Conservation (phyloP, 1,140 invertebrate species). For the Orius insidiosus region DNA sequence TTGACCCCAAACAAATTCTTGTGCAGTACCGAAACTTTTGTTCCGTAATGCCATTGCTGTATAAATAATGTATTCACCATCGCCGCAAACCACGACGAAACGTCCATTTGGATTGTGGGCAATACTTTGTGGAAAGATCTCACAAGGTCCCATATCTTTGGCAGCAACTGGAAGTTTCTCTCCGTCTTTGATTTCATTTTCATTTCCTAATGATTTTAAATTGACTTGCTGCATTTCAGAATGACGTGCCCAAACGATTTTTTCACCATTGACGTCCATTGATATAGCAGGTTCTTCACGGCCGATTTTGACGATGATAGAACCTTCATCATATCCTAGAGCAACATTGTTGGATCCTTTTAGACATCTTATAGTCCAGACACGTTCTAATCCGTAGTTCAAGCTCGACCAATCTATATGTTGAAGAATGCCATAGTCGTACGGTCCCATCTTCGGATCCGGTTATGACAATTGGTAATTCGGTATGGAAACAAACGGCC, state of each 20-base stretch:
- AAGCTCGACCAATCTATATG: conserved; percentile 88
- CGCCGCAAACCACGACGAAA: conserved; percentile 97
- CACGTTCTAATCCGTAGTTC: conserved; percentile 95
- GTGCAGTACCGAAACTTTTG: conserved; percentile 94
- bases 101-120: conserved; percentile 97
- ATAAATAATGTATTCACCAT: conserved; percentile 97
- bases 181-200: conserved; percentile 70
- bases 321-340: conserved; percentile 96
- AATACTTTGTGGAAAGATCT: conserved; percentile 98
- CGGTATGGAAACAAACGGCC: conserved; percentile 86
- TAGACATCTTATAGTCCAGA: conserved; percentile 93
- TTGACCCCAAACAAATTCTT: conserved; percentile 97
- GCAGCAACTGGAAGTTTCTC: conserved; percentile 81
- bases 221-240: conserved; percentile 97
- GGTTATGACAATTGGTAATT: conserved; percentile 90
- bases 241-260: conserved; percentile 97
- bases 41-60: conserved; percentile 97
- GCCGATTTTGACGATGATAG: conserved; percentile 92
- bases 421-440: conserved; percentile 94
- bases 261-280: conserved; percentile 94
- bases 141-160: conserved; percentile 98
- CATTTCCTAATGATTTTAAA: conserved; percentile 64
- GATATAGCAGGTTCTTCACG: conserved; percentile 97
- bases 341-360: conserved; percentile 94
- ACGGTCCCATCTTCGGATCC: conserved; percentile 96